Evolutionary conservation across 2,113 vertebrate species (phyloP).

Genomic region (Phocoena phocoena): DNA sequence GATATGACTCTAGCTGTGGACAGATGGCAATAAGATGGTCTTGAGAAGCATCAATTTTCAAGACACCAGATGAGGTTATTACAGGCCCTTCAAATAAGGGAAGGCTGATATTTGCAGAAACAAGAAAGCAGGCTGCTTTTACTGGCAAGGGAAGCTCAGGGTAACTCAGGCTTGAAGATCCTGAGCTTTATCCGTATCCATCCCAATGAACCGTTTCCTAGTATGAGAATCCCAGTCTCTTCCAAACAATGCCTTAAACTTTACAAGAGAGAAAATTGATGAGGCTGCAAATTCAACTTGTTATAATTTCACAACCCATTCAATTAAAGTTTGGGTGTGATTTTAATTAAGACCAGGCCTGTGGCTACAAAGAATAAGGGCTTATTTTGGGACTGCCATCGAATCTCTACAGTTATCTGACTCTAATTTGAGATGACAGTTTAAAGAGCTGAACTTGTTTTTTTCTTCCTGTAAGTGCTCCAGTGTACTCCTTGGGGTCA

Average conservation of each 20-base stretch:
- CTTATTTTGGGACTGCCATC: neutral
- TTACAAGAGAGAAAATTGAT: conserved; percentile 37
- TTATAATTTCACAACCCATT: conserved; percentile 31
- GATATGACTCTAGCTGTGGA: neutral
- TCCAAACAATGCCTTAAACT: neutral
- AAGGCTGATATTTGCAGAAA: neutral
- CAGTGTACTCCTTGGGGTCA: neutral
- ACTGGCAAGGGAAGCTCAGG: neutral
- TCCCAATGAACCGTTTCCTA: neutral
- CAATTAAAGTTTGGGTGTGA: conserved; percentile 60
- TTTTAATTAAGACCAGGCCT: conserved; percentile 59
- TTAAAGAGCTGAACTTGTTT: conserved; percentile 31
- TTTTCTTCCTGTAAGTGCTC: neutral
- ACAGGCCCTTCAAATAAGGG: neutral
- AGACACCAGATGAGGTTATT: neutral
- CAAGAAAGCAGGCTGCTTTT: neutral
- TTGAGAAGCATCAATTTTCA: neutral
- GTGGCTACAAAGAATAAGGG: conserved; percentile 19
- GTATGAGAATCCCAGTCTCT: neutral
- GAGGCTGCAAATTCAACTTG: conserved; percentile 26
- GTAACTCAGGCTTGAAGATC: neutral
- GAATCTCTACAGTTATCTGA: neutral
- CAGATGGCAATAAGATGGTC: neutral
- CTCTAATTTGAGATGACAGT: neutral
- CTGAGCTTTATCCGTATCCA: neutral